Conservation (phyloP, 2,113 vertebrate species). For the Odobenus rosmarus region DNA sequence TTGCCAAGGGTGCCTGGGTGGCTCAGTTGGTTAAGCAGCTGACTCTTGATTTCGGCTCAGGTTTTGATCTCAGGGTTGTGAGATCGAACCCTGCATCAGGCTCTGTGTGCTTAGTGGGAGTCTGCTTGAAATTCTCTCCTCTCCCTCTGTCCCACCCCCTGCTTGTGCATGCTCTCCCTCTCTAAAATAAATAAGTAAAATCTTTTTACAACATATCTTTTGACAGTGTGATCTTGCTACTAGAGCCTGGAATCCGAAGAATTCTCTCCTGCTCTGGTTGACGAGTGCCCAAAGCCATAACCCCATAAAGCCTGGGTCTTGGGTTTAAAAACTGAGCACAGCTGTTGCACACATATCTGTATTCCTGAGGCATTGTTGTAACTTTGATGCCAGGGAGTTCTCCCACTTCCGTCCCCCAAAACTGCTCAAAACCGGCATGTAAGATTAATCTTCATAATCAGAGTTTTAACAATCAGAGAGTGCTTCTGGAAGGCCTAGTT, state of each 20-base stretch:
- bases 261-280: not conserved
- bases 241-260: not conserved
- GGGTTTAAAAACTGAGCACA: not conserved
- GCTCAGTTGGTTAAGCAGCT: too few relatives aligned
- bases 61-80: too few relatives aligned
- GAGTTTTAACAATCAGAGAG: not conserved
- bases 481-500: not conserved
- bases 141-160: too few relatives aligned
- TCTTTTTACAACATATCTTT: not conserved
- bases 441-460: not conserved
- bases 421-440: not conserved
- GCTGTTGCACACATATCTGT: not conserved
- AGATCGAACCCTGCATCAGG: too few relatives aligned
- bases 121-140: too few relatives aligned
- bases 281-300: not conserved
- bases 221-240: not conserved
- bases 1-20: too few relatives aligned
- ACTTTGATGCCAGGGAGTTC: not conserved
- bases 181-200: too few relatives aligned
- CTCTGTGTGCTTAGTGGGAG: too few relatives aligned
- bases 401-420: not conserved
- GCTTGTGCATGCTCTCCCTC: too few relatives aligned
- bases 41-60: too few relatives aligned
- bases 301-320: not conserved
- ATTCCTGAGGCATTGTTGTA: not conserved